A percentile compares a stretch with the other conserved stretches of the same genome.
phyloP scores from a whole-genome alignment of 2,113 vertebrate genomes.

The Calypte anna region DNA sequence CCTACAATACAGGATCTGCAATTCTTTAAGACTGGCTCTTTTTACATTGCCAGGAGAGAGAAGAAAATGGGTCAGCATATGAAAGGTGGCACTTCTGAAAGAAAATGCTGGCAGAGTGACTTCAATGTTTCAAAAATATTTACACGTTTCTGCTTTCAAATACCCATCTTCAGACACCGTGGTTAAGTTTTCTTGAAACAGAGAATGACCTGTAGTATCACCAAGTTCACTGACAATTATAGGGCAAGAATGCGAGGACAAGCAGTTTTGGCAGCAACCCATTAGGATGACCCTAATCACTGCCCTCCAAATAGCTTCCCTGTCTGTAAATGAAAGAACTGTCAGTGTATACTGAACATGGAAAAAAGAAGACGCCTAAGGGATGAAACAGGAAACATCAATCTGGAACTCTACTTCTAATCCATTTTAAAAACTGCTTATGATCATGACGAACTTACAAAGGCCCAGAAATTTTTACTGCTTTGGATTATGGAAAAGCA shows the following conservation, averaged over 20 bases:
- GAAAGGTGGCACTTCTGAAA: slow-evolving; percentile 4
- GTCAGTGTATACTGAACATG: not conserved
- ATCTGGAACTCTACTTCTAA: not conserved
- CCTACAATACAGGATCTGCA: not conserved
- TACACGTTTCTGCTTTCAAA: not conserved
- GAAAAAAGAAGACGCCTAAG: not conserved
- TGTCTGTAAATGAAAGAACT: not conserved
- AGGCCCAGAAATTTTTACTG: not conserved
- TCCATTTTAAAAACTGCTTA: not conserved
- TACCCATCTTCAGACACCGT: not conserved
- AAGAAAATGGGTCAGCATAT: not conserved
- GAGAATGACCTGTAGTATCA: not conserved
- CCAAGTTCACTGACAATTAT: not conserved
- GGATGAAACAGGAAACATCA: not conserved
- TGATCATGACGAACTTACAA: not conserved
- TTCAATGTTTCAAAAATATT: slow-evolving; percentile 4
- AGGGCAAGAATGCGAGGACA: not conserved
- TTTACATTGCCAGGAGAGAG: not conserved
- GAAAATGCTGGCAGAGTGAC: not conserved
- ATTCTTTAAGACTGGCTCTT: not conserved
- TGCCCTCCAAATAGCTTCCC: not conserved
- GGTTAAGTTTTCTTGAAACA: not conserved
- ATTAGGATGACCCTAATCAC: slow-evolving; percentile 19
- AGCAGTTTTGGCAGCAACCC: not conserved
- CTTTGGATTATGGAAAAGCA: not conserved